phyloP scores from a whole-genome alignment of 1,140 invertebrate species.

The Diuraphis noxia region DNA sequence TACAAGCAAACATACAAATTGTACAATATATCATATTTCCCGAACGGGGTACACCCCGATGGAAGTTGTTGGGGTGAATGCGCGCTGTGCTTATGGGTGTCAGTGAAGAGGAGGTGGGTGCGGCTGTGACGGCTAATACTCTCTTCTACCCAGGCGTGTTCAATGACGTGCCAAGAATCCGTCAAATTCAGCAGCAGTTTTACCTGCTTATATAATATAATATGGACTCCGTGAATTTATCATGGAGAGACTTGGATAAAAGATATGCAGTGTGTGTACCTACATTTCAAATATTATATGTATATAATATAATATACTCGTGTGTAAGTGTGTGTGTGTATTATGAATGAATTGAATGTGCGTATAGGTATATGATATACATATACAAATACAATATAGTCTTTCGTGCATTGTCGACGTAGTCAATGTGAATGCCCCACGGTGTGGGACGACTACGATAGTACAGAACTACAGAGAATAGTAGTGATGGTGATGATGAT shows the following conservation, averaged over 20 bases:
- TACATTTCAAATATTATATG: neutral
- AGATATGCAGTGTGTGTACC: neutral
- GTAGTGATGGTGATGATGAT: no score
- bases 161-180: constrained; percentile 37
- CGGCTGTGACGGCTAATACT: neutral
- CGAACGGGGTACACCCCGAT: neutral
- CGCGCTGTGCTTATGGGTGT: neutral
- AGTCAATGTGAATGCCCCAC: neutral
- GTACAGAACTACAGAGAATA: no score
- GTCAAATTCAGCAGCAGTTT: constrained; percentile 7
- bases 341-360: neutral
- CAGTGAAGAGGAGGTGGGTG: neutral
- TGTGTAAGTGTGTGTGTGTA: neutral
- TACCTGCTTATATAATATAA: neutral
- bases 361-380: no score
- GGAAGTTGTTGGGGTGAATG: neutral
- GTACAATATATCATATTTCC: constrained; percentile 37
- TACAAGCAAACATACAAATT: constrained; percentile 15
- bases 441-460: neutral
- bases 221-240: neutral
- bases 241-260: neutral
- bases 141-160: neutral
- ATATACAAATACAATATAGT: no score
- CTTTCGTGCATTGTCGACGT: neutral
- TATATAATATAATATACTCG: neutral